A percentile compares a stretch with the other conserved stretches of the same genome.
Evolutionary conservation across 2,888 invertebrate species (phyloP).

Genomic region (Drosophila mimetica): DNA sequence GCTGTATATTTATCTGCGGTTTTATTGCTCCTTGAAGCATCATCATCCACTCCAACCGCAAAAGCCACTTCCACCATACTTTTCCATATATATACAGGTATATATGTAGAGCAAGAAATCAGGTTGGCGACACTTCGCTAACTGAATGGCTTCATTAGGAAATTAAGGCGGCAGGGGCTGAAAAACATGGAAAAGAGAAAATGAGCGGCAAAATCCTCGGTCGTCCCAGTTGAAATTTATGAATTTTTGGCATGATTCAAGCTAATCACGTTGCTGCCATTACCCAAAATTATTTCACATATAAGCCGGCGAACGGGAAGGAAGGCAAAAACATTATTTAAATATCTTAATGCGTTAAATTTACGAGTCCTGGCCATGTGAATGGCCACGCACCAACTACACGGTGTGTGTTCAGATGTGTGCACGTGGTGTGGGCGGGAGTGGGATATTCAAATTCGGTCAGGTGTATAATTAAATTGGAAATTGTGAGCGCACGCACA

Average conservation of each 20-base stretch:
- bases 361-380: constrained; percentile 71
- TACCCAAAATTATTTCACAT: constrained; percentile 51
- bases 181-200: not conserved
- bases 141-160: constrained; percentile 41
- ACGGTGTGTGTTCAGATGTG: constrained; percentile 15
- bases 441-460: constrained; percentile 66
- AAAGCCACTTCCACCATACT: not conserved
- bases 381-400: constrained; percentile 16
- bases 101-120: constrained; percentile 1
- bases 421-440: not conserved
- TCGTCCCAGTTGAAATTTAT: constrained; percentile 61
- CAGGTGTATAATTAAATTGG: constrained; percentile 79
- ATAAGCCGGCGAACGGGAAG: constrained; percentile 18
- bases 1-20: not conserved
- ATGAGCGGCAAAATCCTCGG: not conserved
- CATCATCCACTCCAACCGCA: not conserved
- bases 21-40: not conserved
- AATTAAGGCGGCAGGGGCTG: constrained; percentile 15
- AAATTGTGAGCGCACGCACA: constrained; percentile 65
- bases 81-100: not conserved
- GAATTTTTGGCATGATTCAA: constrained; percentile 71
- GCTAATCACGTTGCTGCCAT: constrained; percentile 68
- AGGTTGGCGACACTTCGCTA: constrained; percentile 29
- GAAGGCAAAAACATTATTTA: constrained; percentile 63
- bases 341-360: constrained; percentile 78